Conservation (phyloP, 2,797 vertebrate genomes). For the Manis javanica region DNA sequence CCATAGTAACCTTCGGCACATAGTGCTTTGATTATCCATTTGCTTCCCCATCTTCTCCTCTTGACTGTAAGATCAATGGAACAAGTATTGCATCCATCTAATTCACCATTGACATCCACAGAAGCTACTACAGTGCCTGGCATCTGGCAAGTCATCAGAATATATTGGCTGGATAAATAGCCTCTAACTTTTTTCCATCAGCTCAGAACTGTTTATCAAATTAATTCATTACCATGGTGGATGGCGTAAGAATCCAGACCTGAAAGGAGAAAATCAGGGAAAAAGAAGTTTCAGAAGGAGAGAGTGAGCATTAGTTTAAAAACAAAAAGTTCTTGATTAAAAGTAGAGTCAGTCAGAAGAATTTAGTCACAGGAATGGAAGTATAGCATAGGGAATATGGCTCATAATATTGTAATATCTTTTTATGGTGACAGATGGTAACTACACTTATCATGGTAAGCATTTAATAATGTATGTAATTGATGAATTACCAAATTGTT, state of each 20-base stretch:
- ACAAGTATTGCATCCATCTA: neutral
- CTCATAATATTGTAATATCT: too few species aligned
- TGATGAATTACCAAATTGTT: too few species aligned
- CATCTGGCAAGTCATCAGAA: neutral
- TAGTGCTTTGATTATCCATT: neutral
- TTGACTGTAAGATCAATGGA: neutral
- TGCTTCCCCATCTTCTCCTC: neutral
- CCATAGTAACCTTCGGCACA: neutral
- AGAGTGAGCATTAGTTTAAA: neutral
- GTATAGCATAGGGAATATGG: too few species aligned
- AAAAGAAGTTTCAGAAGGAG: neutral
- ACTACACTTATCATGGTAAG: too few species aligned
- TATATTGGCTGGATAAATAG: neutral
- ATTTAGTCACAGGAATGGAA: too few species aligned
- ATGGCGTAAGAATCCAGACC: neutral
- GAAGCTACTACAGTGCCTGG: neutral
- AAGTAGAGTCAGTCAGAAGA: neutral
- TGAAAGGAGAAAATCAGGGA: conserved; percentile 11
- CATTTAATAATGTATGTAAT: too few species aligned
- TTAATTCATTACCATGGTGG: neutral
- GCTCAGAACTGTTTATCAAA: neutral
- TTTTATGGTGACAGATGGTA: too few species aligned
- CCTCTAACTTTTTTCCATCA: neutral
- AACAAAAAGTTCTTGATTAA: neutral
- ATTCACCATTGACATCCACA: neutral